Evolutionary conservation across 1,140 invertebrate species (phyloP), one percentile per base, ranked within the genome.

Genomic region (Pogonus chalceus): DNA sequence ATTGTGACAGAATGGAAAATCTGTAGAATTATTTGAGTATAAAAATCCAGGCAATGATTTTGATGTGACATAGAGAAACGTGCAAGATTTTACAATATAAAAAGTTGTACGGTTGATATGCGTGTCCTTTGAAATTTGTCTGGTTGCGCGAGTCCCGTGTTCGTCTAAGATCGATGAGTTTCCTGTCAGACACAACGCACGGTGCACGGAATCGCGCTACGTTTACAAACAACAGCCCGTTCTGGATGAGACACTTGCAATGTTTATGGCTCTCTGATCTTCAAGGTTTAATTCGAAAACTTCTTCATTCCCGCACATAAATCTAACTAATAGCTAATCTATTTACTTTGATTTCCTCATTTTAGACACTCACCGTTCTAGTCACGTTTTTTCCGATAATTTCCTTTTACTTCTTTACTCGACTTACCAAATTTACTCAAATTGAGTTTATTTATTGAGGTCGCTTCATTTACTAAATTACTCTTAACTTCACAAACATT

Each of bases 301-400:
- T 43, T 43, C 37, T 43, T 43, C 37, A 43, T 43, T 43, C 37
- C 18, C 9, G 18, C 9, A 43, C 37, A 43, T 43, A 43, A 43
- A 43, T 43, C 37, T 43, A 43, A 9, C 37, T 43, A 43, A 43
- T 43, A 43, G 37, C 9, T 43, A 43, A 43, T 43, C 37, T 43
- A 43, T 43, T 43, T 43, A 43, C 37, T 18, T 16, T 43, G 37
- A 43, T 43, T 43, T 43, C 37, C 37, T 18, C 7, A 43, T 43
- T 18, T 18, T 18, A 43, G 18, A 43, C 37, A 18, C 37, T 16
- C 18, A 18, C 37, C 7, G 3, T 43, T 43, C 37, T 16, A 16
- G 7, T 43, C 37, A 43, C 18, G 37, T 43, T 4, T 31, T 4
- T 4, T 14, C n/a, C n/a, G n/a, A n/a, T n/a, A n/a, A n/a, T n/a